These are phyloP conservation scores for Daboia siamensis DNA, from an alignment of 2,113 vertebrate genomes.

Conservation along the genomic window DNA sequence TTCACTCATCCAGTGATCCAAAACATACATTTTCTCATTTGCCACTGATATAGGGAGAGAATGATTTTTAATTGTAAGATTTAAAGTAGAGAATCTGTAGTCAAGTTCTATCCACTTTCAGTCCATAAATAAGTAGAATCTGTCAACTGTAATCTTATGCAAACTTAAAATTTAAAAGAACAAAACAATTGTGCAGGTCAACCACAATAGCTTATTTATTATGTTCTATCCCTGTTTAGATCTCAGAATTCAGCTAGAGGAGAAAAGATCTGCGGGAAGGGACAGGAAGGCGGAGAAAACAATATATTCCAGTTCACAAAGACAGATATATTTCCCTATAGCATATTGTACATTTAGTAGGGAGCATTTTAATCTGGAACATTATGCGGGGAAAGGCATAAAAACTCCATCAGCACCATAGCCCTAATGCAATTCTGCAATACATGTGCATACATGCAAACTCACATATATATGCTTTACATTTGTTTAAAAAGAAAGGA, in stretches of 20 bases:
- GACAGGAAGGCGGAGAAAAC: not conserved
- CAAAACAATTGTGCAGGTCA: not conserved
- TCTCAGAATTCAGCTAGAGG: not conserved
- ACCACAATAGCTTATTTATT: not conserved
- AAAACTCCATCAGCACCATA: not conserved
- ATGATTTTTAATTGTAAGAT: not conserved
- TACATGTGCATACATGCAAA: too few species aligned
- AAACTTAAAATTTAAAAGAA: not conserved
- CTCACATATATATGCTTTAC: not conserved
- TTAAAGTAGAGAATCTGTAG: not conserved
- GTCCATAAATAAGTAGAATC: not conserved
- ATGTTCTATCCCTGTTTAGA: not conserved
- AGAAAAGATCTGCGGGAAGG: not conserved
- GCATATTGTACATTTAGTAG: not conserved
- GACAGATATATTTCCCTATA: too few species aligned
- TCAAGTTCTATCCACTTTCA: not conserved
- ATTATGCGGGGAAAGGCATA: not conserved
- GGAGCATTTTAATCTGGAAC: not conserved
- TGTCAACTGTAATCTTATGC: not conserved
- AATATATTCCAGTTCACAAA: too few species aligned
- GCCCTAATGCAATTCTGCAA: not conserved
- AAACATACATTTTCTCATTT: not conserved
- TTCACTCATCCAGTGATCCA: not conserved
- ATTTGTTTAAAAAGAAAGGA: not conserved
- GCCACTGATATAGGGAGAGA: not conserved